These are phyloP conservation scores for Cryptoprocta ferox DNA, from an alignment of 2,797 vertebrate species.

Conservation along the genomic window DNA sequence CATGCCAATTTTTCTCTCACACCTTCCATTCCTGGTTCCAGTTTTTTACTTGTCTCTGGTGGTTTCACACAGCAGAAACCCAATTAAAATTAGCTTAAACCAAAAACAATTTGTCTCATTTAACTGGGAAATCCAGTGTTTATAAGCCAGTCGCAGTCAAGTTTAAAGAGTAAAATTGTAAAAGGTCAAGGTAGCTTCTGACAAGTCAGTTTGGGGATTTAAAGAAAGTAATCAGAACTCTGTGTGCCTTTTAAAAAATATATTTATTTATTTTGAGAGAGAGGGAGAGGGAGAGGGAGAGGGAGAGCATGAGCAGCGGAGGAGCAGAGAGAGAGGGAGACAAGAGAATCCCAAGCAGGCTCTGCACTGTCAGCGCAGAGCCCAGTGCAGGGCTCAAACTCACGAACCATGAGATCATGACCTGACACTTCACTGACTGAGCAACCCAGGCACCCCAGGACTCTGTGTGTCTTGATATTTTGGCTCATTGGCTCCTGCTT, in stretches of 20 bases:
- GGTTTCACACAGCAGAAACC: not conserved
- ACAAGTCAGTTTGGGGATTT: not conserved
- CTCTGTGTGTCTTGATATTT: not conserved
- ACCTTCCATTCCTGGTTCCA: not conserved
- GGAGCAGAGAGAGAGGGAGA: too few species aligned
- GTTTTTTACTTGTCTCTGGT: not conserved
- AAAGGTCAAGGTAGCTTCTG: not conserved
- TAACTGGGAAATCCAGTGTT: not conserved
- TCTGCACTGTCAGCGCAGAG: too few species aligned
- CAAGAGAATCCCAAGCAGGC: too few species aligned
- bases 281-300: too few species aligned
- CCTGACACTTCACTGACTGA: too few species aligned
- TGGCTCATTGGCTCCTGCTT: not conserved
- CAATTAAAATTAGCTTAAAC: slow-evolving; percentile 1
- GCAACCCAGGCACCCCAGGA: not conserved
- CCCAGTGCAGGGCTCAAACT: too few species aligned
- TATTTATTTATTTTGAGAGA: too few species aligned
- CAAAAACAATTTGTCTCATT: not conserved
- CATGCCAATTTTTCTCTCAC: not conserved
- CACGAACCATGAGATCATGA: too few species aligned
- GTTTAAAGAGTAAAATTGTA: not conserved
- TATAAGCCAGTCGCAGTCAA: not conserved
- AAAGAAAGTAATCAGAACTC: not conserved
- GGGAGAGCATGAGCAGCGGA: too few species aligned
- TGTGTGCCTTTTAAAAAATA: not conserved